Evolutionary conservation across 2,797 vertebrate species (phyloP), one percentile per base, ranked within the genome.

Genomic region (Lacerta viridis): DNA sequence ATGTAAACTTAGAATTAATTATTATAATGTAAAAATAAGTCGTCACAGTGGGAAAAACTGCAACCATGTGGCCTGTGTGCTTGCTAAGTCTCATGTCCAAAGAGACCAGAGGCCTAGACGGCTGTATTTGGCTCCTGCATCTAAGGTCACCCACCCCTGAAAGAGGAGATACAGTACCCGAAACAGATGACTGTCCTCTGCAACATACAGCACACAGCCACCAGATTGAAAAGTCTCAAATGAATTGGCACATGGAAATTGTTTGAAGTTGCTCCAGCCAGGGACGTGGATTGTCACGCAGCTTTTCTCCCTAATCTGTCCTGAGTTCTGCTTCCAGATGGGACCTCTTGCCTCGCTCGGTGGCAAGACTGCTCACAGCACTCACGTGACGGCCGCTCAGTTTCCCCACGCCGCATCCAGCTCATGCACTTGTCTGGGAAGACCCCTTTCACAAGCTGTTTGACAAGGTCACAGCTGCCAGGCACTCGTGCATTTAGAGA

Each of bases 381-480:
- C 71, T 64, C 27, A 0, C 0, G 55, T n/a, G 69, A 11, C 11
- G 27, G 85, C 71, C 61, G 27, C 71, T 46, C 8, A 8, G 50
- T 23, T 15, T 86, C 89, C 1, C 33, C 33, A 33, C 33, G 2
- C 33, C 0, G 61, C 43, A 78, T 83, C 86, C 78, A 1, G 86
- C 11, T 93, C 91, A 69, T 91, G 93, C 90, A 88, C 91, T 90
- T 88, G 7, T 79, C 94, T 92, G 92, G 90, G 87, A 92, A 87
- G 69, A 1, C 11, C 86, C 92, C 83, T 64, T 90, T 59, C 86
- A 1, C 8, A 0, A 92, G 72, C 93, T 59, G 89, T 88, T 64
- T 29, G 71, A 20, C 84, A 66, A 10, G 43, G 89, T 3, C 92
- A 92, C 90, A 72, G 94, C 93, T 93, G 93, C 93, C 92, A 91